Percentiles rank a stretch among this genome's conserved stretches.
These are phyloP conservation scores for Heliconius cydno DNA, from an alignment of 2,888 invertebrate genomes.

Conservation along the genomic window DNA sequence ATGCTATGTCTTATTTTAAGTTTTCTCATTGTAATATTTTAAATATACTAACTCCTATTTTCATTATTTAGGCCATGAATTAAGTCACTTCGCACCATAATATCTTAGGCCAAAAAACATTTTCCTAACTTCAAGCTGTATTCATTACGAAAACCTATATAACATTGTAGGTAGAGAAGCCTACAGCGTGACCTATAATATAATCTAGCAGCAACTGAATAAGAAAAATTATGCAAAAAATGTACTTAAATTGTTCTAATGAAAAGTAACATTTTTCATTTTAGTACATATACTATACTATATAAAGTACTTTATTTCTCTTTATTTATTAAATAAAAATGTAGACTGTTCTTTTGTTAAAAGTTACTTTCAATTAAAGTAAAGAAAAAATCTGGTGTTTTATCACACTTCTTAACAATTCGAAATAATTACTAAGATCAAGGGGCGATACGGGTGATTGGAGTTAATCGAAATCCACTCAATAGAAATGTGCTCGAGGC, in stretches of 20 bases:
- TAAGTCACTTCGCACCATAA: neutral
- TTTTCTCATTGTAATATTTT: neutral
- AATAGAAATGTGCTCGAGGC: slow-evolving; percentile 36
- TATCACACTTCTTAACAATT: slow-evolving; percentile 16
- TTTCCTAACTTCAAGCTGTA: no score
- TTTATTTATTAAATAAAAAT: neutral
- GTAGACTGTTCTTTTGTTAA: neutral
- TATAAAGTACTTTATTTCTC: no score
- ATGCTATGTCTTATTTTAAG: no score
- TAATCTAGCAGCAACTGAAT: no score
- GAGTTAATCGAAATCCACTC: slow-evolving; percentile 38
- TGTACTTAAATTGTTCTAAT: no score
- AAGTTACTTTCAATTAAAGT: neutral
- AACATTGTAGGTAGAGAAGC: no score
- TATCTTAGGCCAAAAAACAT: neutral
- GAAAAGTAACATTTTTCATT: no score
- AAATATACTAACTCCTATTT: neutral
- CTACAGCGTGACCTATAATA: no score
- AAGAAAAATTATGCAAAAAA: no score
- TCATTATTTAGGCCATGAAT: neutral
- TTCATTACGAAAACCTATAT: no score
- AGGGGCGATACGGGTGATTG: slow-evolving; percentile 34
- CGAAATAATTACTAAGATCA: slow-evolving; percentile 35
- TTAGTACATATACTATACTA: no score
- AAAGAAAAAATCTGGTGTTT: slow-evolving; percentile 1